phyloP scores from a whole-genome alignment of 2,888 invertebrate species.

The Cerceris rybyensis region DNA sequence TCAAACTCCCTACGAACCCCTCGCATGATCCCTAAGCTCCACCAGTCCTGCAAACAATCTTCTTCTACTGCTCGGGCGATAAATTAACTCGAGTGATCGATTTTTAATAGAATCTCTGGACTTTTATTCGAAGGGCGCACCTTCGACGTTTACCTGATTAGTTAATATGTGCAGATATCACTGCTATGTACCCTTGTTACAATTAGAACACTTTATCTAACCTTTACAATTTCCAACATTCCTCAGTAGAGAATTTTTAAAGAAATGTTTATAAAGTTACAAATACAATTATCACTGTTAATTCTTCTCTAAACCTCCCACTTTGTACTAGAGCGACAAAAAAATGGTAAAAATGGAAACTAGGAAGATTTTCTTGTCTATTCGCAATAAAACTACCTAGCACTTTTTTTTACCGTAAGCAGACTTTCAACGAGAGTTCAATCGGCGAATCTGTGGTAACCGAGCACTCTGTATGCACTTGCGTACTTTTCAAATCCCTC shows the following conservation, averaged over 20 bases:
- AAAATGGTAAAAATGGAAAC: not conserved
- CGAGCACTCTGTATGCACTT: slow-evolving; percentile 36
- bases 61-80: slow-evolving; percentile 33
- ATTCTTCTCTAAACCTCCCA: no score
- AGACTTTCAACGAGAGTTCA: slow-evolving; percentile 43
- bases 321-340: not conserved
- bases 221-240: no score
- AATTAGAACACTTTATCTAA: no score
- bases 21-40: slow-evolving; percentile 68
- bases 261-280: no score
- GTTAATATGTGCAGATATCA: no score
- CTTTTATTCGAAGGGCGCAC: not conserved
- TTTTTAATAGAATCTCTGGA: slow-evolving; percentile 9
- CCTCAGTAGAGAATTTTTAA: no score
- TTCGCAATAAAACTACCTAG: slow-evolving; percentile 13
- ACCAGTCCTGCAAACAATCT: slow-evolving; percentile 70
- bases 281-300: not conserved
- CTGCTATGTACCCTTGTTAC: no score
- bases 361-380: slow-evolving; percentile 8
- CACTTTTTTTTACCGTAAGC: slow-evolving; percentile 39
- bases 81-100: slow-evolving; percentile 58
- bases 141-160: no score
- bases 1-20: slow-evolving; percentile 53
- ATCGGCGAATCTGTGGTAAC: slow-evolving; percentile 51
- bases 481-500: slow-evolving; percentile 49